Evolutionary conservation across 2,888 invertebrate species (phyloP).

Genomic region (Laothoe populi): DNA sequence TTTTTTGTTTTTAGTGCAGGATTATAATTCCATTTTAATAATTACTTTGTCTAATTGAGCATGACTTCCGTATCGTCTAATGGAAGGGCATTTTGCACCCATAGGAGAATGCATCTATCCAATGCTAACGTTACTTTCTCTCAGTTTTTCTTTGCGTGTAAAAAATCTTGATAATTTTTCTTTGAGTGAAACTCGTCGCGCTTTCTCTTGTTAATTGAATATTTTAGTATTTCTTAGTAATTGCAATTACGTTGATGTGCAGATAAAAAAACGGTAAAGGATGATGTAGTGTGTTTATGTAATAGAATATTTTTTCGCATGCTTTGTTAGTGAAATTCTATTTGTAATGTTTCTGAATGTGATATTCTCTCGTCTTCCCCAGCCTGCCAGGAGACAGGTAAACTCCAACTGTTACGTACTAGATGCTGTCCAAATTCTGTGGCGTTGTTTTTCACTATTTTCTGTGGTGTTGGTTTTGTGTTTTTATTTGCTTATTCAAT

Average conservation of each 20-base stretch:
- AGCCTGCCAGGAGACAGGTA: constrained; percentile 86
- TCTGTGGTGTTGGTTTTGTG: constrained; percentile 39
- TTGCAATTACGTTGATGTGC: constrained; percentile 67
- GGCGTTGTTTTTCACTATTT: constrained; percentile 36
- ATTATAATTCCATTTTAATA: neutral
- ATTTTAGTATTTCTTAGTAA: constrained; percentile 72
- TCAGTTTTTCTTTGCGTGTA: constrained; percentile 78
- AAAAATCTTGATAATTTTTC: constrained; percentile 81
- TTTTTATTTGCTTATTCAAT: constrained; percentile 22
- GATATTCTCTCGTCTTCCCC: constrained; percentile 83
- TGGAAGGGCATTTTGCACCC: constrained; percentile 21
- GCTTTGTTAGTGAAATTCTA: constrained; percentile 74
- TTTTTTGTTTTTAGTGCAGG: neutral
- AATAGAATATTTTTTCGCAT: constrained; percentile 63
- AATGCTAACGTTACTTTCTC: constrained; percentile 60
- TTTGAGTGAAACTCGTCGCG: constrained; percentile 72
- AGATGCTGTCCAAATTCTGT: constrained; percentile 26
- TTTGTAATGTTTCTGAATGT: constrained; percentile 83
- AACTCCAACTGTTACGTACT: constrained; percentile 46
- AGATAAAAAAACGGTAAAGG: constrained; percentile 57
- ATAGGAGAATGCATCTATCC: constrained; percentile 22
- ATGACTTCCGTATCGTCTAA: constrained; percentile 22
- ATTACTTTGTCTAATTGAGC: neutral
- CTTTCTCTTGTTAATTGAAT: constrained; percentile 79
- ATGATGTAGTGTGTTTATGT: constrained; percentile 56